Evolutionary conservation across 2,888 invertebrate species (phyloP), one percentile per base, ranked within the genome.

Genomic region (Pyrochroa serraticornis): DNA sequence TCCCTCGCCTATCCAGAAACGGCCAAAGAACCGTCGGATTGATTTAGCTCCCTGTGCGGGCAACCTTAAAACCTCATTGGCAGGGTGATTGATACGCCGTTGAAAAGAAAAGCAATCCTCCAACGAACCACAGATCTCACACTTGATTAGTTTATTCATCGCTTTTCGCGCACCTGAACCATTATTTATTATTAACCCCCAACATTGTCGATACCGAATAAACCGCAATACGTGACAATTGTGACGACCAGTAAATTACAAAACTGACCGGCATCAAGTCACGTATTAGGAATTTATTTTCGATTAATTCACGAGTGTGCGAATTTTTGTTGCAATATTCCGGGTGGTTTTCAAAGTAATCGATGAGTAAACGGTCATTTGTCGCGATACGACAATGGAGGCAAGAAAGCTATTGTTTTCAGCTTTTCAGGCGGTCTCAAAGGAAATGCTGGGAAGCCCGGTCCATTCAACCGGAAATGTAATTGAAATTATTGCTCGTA

Each of bases 221-320:
- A 41, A 36, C 35, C 37, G 35, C 32, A n/a, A 39, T 56, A 56
- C 56, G 56, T 56, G 56, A 44, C 44, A 35, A 35, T 36, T 34
- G 14, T 55, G 30, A 48, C 47, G 6, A 33, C 32, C 44, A 44
- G 44, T 44, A 33, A 44, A 44, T 43, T 41, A 42, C 43, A 55
- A 35, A 12, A 46, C 35, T 7, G 46, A 10, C 32, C 32, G 14
- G 41, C 34, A 41, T 32, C 45, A 22, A 13, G 39, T 42, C 55
- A 55, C 55, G 55, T 55, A n/a, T n/a, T n/a, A 48, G 37, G 36
- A 39, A 55, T 43, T 48, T 55, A 55, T 48, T 41, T 56, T 56
- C 45, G 49, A 43, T 50, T 56, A 33, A 49, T 55, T 48, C 47
- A 31, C 36, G 38, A 10, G 13, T 33, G 14, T 7, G 9, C 13